A percentile compares a stretch with the other conserved stretches of the same genome.
phyloP scores from a whole-genome alignment of 2,113 vertebrate genomes.

The Alaudala cheleensis region DNA sequence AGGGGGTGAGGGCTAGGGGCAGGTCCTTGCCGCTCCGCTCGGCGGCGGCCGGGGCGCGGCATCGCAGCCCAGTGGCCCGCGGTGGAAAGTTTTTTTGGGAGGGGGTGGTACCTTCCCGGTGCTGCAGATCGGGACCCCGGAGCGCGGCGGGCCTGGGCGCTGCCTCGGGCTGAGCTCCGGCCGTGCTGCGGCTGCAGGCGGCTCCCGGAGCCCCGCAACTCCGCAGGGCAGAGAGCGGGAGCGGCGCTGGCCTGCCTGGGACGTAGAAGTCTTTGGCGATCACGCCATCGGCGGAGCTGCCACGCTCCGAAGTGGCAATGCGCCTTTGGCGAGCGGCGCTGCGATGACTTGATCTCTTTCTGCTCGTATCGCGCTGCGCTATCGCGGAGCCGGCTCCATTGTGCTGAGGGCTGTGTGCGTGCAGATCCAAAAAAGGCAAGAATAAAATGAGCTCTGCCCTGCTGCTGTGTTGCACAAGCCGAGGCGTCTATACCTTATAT shows the following conservation, averaged over 20 bases:
- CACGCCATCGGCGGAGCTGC: background rate
- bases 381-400: background rate
- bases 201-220: background rate
- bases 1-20: background rate
- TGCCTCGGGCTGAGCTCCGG: background rate
- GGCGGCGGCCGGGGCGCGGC: background rate
- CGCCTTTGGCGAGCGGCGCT: background rate
- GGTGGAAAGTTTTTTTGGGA: background rate
- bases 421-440: slow-evolving; percentile 27
- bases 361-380: background rate
- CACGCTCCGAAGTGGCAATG: background rate
- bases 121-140: background rate
- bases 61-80: background rate
- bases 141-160: background rate
- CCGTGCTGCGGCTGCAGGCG: background rate
- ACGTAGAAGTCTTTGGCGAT: background rate
- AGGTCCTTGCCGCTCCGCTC: background rate
- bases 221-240: background rate
- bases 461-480: background rate
- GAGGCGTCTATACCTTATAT: background rate
- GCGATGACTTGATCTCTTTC: background rate
- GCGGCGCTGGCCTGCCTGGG: background rate
- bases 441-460: background rate
- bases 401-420: background rate
- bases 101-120: background rate